A percentile compares a stretch with the other conserved stretches of the same genome.
These are phyloP conservation scores for Phalacrocorax brasilianus DNA, from an alignment of 2,113 vertebrate genomes.

Conservation along the genomic window DNA sequence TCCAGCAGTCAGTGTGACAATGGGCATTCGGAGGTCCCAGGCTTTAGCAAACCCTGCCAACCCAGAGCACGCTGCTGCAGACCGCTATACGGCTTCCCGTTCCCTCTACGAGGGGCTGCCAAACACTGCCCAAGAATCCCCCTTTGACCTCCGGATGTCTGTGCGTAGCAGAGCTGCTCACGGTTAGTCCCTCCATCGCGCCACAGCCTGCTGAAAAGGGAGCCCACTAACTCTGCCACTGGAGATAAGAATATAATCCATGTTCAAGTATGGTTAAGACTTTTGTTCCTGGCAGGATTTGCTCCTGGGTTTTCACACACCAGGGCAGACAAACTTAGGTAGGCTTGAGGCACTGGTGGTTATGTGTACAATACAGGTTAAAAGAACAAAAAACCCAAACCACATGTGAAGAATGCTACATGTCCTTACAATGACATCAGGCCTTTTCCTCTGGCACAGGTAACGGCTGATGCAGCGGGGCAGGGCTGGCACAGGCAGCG, in stretches of 20 bases:
- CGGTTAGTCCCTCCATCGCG: neutral
- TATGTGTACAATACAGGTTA: neutral
- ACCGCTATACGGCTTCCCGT: neutral
- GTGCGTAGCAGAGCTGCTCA: rapidly evolving
- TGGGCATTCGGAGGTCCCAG: rapidly evolving
- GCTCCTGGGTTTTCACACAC: neutral
- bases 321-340: rapidly evolving
- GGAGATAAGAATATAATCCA: neutral
- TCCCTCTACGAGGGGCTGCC: neutral
- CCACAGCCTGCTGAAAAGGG: neutral
- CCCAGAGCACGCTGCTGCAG: rapidly evolving
- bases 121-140: neutral
- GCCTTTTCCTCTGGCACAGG: neutral
- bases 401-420: rapidly evolving
- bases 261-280: neutral
- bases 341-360: neutral
- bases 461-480: rapidly evolving
- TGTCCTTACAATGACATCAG: rapidly evolving
- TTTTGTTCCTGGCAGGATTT: conserved; percentile 4
- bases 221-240: neutral
- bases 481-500: neutral
- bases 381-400: neutral
- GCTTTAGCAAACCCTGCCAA: neutral
- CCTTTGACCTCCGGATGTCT: neutral
- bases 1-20: rapidly evolving